Evolutionary conservation across 2,888 invertebrate genomes (phyloP).

Genomic region (Meiosimyza platycephala): DNA sequence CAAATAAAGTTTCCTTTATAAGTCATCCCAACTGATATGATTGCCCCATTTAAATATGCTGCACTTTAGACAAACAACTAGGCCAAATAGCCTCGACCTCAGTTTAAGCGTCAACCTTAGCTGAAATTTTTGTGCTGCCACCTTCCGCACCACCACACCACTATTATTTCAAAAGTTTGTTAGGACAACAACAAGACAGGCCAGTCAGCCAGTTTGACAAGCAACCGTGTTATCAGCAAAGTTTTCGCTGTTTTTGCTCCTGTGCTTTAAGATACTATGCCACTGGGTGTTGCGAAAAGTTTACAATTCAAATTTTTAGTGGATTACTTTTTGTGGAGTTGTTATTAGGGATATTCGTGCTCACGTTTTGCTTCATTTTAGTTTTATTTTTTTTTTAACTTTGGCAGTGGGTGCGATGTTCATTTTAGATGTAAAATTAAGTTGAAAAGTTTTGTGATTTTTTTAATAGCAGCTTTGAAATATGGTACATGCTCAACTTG

Average conservation of each 20-base stretch:
- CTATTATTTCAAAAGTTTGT: constrained; percentile 3
- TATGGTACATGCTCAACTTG: too few species aligned
- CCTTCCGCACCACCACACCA: too few species aligned
- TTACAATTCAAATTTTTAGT: constrained; percentile 25
- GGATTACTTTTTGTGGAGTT: not conserved
- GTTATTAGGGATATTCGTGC: too few species aligned
- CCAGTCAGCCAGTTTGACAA: not conserved
- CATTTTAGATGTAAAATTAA: too few species aligned
- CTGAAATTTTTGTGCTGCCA: not conserved
- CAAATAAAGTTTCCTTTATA: not conserved
- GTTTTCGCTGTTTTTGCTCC: not conserved
- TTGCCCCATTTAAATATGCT: not conserved
- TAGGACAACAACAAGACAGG: constrained; percentile 8
- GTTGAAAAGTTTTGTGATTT: too few species aligned
- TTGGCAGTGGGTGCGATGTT: too few species aligned
- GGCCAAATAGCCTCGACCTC: not conserved
- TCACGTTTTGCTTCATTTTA: too few species aligned
- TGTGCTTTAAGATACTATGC: not conserved
- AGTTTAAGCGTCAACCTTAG: not conserved
- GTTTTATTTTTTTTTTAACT: too few species aligned
- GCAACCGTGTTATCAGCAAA: constrained; percentile 7
- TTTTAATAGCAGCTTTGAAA: too few species aligned
- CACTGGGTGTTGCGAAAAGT: not conserved
- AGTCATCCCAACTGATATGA: not conserved
- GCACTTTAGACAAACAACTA: not conserved